These are phyloP conservation scores for Drosophila mauritiana DNA, from an alignment of 1,140 invertebrate species.

Conservation along the genomic window DNA sequence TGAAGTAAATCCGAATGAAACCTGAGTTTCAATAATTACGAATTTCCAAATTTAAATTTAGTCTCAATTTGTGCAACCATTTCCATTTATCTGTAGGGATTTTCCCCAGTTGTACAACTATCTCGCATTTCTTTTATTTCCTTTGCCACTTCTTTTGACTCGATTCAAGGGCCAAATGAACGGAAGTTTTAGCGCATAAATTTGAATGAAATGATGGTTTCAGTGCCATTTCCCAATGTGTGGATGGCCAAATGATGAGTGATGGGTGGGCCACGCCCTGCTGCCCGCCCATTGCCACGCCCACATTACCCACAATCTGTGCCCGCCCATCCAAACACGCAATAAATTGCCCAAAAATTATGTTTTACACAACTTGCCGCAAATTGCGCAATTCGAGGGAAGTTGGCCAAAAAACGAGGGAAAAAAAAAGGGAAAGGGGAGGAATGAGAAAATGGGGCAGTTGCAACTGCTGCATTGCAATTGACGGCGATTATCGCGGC, in stretches of 20 bases:
- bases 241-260: constrained; percentile 56
- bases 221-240: constrained; percentile 32
- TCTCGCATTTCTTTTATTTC: constrained; percentile 13
- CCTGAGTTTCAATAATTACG: neutral
- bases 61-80: neutral
- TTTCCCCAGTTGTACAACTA: constrained; percentile 20
- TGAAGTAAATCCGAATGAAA: no score
- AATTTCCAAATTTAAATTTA: neutral
- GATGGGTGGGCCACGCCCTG: constrained; percentile 41
- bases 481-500: constrained; percentile 78
- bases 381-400: constrained; percentile 75
- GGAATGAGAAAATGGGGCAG: neutral
- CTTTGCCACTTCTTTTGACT: constrained; percentile 52
- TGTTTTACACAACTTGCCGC: constrained; percentile 76
- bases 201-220: constrained; percentile 63
- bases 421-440: neutral
- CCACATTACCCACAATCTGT: constrained; percentile 30
- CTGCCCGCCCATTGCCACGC: neutral
- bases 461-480: constrained; percentile 66
- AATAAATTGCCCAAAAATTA: constrained; percentile 80
- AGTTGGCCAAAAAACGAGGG: neutral
- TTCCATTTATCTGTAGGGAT: neutral
- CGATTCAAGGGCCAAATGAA: constrained; percentile 57
- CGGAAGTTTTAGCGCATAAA: constrained; percentile 81
- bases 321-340: constrained; percentile 58